phyloP scores from a whole-genome alignment of 2,888 invertebrate genomes.

The Endotricha flammealis region DNA sequence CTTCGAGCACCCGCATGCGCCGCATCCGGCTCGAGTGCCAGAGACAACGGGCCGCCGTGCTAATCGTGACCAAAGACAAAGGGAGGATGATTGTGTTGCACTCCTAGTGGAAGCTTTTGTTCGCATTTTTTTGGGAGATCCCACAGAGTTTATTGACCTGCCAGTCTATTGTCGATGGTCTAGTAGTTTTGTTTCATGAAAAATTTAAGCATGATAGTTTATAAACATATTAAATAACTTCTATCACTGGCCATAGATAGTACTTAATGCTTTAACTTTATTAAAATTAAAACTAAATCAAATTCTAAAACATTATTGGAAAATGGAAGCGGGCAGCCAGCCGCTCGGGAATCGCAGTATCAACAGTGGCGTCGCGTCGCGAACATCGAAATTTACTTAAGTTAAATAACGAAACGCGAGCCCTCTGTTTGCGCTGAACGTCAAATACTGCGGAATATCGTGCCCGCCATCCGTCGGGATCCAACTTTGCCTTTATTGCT shows the following conservation, averaged over 20 bases:
- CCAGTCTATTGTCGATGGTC: too few species aligned
- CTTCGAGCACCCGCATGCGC: slow-evolving; percentile 57
- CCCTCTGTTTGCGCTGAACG: slow-evolving; percentile 50
- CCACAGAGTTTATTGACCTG: neutral
- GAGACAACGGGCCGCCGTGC: slow-evolving; percentile 35
- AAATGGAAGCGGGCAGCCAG: slow-evolving; percentile 39
- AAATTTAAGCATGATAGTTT: too few species aligned
- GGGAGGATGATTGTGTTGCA: slow-evolving; percentile 1
- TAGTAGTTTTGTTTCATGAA: too few species aligned
- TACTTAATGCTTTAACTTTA: slow-evolving; percentile 35
- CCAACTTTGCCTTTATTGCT: slow-evolving; percentile 48
- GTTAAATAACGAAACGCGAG: slow-evolving; percentile 42
- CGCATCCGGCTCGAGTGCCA: slow-evolving; percentile 50
- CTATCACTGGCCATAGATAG: too few species aligned
- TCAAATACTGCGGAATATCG: slow-evolving; percentile 42
- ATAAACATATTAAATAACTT: too few species aligned
- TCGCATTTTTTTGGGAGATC: slow-evolving; percentile 4
- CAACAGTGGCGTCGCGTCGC: slow-evolving; percentile 53
- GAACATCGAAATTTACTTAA: slow-evolving; percentile 78
- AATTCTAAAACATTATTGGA: slow-evolving; percentile 38
- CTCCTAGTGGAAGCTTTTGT: slow-evolving; percentile 7
- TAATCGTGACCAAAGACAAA: slow-evolving; percentile 64
- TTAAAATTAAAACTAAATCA: slow-evolving; percentile 43
- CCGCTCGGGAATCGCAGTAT: slow-evolving; percentile 41
- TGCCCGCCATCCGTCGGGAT: slow-evolving; percentile 22